Base-by-base conservation (phyloP, 2,113 vertebrate genomes). In the Oceanodroma tethys region DNA sequence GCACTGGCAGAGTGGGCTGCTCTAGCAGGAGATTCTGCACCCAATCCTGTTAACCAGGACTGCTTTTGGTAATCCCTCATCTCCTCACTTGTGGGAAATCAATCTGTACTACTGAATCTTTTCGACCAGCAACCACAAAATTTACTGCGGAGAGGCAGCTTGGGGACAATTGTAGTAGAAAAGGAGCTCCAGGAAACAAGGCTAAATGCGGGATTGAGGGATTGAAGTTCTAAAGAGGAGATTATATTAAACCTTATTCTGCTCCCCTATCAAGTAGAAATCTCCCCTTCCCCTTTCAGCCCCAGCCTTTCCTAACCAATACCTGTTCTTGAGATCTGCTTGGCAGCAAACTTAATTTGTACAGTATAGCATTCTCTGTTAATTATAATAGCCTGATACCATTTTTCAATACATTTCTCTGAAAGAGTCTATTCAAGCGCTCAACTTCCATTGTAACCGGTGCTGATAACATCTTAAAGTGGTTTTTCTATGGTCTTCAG, bases 51-150 rank as follows among this genome's bases (percentile, higher is more conserved):
- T 98, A 98, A 93, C 98, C 95, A 97, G 98, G 97, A 97, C 98
- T 96, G 97, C 97, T 98, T 97, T 95, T 98, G 97, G 97, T 98
- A 97, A 98, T 98, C 98, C 97, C 98, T 98, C 98, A 98, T 98
- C 96, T 98, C 98, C 95, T 98, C 96, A 92, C 97, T 89, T 78
- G 98, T 96, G 96, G 95, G 98, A 98, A 98, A 98, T 98, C 98
- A 98, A 98, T 98, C 98, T 98, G 96, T 98, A 98, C 98, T 95
- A 97, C 97, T 98, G 98, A 98, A 97, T 98, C 94, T 98, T 96
- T 98, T 96, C 97, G 97, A 97, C 98, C 93, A 98, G 88, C 95
- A 96, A 92, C 96, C 83, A 96, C 95, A 97, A 98, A 98, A 98
- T 98, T 98, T 98, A 98, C 97, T 98, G 97, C 53, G 2, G 93